Percentiles rank a stretch among this genome's conserved stretches.
These are phyloP conservation scores for Grus americana DNA, from an alignment of 2,113 vertebrate genomes.

Conservation along the genomic window DNA sequence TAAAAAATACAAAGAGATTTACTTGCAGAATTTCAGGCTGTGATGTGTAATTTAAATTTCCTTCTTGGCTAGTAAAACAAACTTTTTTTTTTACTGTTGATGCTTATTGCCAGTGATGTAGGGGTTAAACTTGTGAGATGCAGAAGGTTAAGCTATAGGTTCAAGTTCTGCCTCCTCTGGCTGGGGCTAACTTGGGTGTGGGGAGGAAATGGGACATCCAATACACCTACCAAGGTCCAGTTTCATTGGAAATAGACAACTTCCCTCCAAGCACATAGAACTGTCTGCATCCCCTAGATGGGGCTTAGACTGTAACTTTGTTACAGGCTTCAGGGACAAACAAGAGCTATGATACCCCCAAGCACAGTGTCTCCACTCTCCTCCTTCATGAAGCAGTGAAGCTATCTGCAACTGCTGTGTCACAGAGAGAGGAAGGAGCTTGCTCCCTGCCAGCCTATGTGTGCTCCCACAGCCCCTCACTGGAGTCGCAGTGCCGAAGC, in stretches of 20 bases:
- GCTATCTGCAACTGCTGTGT: neutral
- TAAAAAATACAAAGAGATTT: neutral
- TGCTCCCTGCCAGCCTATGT: neutral
- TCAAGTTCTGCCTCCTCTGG: neutral
- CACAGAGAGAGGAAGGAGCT: neutral
- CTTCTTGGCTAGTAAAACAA: neutral
- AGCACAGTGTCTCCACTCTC: neutral
- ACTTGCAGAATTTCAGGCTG: neutral
- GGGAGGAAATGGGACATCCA: neutral
- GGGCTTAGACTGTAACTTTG: neutral
- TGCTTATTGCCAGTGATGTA: neutral
- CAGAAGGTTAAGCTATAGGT: neutral
- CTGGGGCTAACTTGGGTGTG: neutral
- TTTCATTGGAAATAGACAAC: neutral
- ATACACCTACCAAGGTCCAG: rapidly evolving
- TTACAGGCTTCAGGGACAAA: neutral
- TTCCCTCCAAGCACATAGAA: neutral
- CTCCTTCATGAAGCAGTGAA: neutral
- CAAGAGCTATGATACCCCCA: neutral
- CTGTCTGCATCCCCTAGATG: neutral
- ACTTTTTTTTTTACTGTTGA: neutral
- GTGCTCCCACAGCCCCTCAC: neutral
- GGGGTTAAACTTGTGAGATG: neutral
- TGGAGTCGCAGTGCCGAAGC: neutral
- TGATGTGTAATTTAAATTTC: neutral